phyloP scores from a whole-genome alignment of 2,113 vertebrate genomes.

The Chloropsis cyanopogon region DNA sequence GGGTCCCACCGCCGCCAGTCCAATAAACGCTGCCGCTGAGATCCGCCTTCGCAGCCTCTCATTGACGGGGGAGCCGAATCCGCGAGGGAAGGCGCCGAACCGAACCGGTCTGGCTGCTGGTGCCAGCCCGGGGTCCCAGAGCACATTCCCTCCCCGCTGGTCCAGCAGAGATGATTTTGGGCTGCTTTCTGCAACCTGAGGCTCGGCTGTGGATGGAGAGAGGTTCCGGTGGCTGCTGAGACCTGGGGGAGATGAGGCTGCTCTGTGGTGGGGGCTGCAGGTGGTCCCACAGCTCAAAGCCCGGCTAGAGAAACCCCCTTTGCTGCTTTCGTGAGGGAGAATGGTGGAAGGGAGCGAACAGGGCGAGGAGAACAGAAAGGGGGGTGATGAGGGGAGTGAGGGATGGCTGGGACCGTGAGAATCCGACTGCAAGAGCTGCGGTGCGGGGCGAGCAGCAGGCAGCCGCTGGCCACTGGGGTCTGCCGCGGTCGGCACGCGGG shows the following conservation, averaged over 20 bases:
- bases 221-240: not conserved
- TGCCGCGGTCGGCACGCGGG: not conserved
- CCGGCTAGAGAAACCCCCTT: not conserved
- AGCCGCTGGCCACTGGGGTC: not conserved
- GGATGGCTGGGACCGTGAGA: not conserved
- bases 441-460: not conserved
- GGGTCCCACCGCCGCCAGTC: too few species aligned
- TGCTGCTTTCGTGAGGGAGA: not conserved
- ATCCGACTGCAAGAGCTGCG: not conserved
- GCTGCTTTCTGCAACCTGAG: not conserved
- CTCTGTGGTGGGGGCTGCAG: not conserved
- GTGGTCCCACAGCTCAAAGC: not conserved
- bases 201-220: not conserved
- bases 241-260: not conserved
- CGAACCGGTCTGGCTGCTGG: too few species aligned
- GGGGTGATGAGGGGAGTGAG: not conserved
- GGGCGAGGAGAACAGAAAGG: not conserved
- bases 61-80: too few species aligned
- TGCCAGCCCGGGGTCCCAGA: not conserved
- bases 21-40: too few species aligned
- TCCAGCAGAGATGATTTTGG: not conserved
- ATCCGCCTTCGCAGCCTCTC: too few species aligned
- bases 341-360: not conserved
- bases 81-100: too few species aligned
- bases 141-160: not conserved